These are phyloP conservation scores for Dryadula phaetusa DNA, from an alignment of 2,888 invertebrate genomes.

Conservation along the genomic window DNA sequence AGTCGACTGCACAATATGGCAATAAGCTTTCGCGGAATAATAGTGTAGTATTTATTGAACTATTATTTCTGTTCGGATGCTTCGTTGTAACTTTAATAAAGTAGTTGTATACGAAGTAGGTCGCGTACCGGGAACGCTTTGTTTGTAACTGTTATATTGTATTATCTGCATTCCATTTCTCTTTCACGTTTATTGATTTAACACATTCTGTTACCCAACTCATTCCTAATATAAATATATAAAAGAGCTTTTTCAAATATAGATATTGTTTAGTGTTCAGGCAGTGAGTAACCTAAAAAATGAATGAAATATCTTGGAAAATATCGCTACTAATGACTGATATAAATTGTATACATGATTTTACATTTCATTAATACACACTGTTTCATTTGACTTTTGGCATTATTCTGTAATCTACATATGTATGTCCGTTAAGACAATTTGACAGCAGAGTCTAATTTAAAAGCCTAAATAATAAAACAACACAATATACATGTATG, in stretches of 20 bases:
- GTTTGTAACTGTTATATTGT: slow-evolving; percentile 66
- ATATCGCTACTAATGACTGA: background rate
- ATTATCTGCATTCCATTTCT: slow-evolving; percentile 68
- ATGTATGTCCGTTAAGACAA: too few species aligned
- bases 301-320: background rate
- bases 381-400: background rate
- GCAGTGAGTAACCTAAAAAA: background rate
- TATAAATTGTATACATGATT: too few species aligned
- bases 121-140: slow-evolving; percentile 66
- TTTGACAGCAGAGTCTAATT: too few species aligned
- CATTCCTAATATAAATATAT: background rate
- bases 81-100: slow-evolving; percentile 41
- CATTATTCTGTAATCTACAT: background rate
- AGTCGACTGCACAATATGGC: slow-evolving; percentile 37
- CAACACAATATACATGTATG: too few species aligned
- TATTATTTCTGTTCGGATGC: slow-evolving; percentile 41
- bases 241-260: background rate
- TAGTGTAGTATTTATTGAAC: slow-evolving; percentile 41
- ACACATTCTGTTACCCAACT: slow-evolving; percentile 25
- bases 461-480: too few species aligned
- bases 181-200: slow-evolving; percentile 65
- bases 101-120: slow-evolving; percentile 59
- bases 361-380: too few species aligned
- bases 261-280: background rate
- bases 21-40: slow-evolving; percentile 39